Evolutionary conservation across 2,888 invertebrate genomes (phyloP).

Genomic region (Cataglyphis altisquamis): DNA sequence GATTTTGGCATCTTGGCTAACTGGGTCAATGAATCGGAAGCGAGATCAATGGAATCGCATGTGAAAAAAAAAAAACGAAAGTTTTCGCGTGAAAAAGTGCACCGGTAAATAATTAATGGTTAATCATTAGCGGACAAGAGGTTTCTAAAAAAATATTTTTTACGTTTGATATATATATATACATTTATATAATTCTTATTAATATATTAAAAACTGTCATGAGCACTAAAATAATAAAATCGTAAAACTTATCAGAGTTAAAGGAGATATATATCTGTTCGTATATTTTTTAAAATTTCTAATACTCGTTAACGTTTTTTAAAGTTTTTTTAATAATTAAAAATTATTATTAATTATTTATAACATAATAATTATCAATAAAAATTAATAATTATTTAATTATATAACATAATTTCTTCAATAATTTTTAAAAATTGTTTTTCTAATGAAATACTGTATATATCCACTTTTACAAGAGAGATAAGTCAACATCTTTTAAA

Average conservation of each 20-base stretch:
- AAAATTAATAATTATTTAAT: too few species aligned
- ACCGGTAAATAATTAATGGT: background rate
- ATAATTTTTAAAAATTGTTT: too few species aligned
- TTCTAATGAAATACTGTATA: background rate
- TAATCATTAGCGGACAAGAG: background rate
- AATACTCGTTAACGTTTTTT: background rate
- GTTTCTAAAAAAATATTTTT: background rate
- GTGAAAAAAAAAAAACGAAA: slow-evolving; percentile 11
- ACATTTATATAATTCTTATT: too few species aligned
- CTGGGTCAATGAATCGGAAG: slow-evolving; percentile 29
- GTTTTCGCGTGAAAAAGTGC: background rate
- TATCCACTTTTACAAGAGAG: background rate
- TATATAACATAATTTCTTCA: too few species aligned
- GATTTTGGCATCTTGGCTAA: slow-evolving; percentile 34
- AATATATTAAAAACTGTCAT: too few species aligned
- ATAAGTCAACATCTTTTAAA: background rate
- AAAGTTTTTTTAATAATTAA: too few species aligned
- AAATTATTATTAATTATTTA: too few species aligned
- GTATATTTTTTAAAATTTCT: background rate
- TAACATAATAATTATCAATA: too few species aligned
- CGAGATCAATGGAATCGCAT: slow-evolving; percentile 26
- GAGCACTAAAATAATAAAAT: too few species aligned
- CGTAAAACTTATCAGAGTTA: too few species aligned
- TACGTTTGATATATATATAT: too few species aligned
- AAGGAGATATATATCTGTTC: background rate